phyloP scores from a whole-genome alignment of 1,140 invertebrate species.

The Drosophila repleta region DNA sequence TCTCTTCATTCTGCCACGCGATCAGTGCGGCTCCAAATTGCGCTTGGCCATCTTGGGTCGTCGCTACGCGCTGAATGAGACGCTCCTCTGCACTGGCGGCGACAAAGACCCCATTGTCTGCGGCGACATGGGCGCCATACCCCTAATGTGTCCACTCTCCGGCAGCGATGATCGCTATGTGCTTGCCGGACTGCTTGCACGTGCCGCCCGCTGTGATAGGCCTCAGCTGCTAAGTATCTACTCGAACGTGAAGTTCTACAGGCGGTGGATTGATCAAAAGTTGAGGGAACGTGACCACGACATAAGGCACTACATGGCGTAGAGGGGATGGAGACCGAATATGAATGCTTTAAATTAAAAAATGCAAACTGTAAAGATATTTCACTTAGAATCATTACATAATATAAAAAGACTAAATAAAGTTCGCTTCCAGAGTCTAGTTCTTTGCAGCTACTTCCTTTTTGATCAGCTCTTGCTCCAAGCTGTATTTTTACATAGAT shows the following conservation, averaged over 20 bases:
- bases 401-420: too few relatives aligned
- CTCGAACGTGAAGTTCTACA: slow-evolving; percentile 52
- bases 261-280: slow-evolving; percentile 61
- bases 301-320: slow-evolving; percentile 60
- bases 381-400: too few relatives aligned
- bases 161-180: slow-evolving; percentile 43
- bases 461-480: too few relatives aligned
- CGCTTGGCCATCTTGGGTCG: slow-evolving; percentile 51
- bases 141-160: slow-evolving; percentile 57
- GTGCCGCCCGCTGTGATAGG: slow-evolving; percentile 47
- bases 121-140: slow-evolving; percentile 44
- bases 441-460: too few relatives aligned
- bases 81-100: slow-evolving; percentile 55
- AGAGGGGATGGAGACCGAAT: not conserved
- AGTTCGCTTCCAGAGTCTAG: too few relatives aligned
- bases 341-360: too few relatives aligned
- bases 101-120: slow-evolving; percentile 61
- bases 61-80: slow-evolving; percentile 50
- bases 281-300: slow-evolving; percentile 56
- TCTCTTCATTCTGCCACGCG: slow-evolving; percentile 48
- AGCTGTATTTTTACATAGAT: too few relatives aligned
- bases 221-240: slow-evolving; percentile 60
- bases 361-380: too few relatives aligned
- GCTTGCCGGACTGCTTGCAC: slow-evolving; percentile 55
- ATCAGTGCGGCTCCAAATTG: slow-evolving; percentile 60